Base-by-base conservation (phyloP, 2,113 vertebrate genomes). In the Serinus canaria region DNA sequence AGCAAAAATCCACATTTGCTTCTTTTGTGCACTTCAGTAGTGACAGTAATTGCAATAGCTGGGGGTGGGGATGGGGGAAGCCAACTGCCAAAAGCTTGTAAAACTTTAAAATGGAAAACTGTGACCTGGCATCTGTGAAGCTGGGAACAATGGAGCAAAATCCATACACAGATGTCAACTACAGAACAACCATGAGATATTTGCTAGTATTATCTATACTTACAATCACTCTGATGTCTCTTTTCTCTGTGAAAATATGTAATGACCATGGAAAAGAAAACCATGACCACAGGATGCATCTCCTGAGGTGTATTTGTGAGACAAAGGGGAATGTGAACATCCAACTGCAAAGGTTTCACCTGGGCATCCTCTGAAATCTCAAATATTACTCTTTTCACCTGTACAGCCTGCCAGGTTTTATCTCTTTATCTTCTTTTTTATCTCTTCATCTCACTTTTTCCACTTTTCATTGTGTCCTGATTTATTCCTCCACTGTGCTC, bases 1-100 rank as follows among this genome's bases (percentile, higher is more conserved):
- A 27, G 55, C 18, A 66, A 73, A 93, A 77, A 47, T 68, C 18
- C 55, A 52, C 27, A 60, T 77, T 84, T 87, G 41, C 30, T 69
- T 81, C 35, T 59, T 83, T n/a, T 35, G 10, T 0, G 0, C 10
- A 6, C 17, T 28, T 77, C 20, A 47, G 30, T 39, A 43, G 23
- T 24, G 35, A 46, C 33, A n/a, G 31, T 37, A 31, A 73, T 46
- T 41, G 33, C 28, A 35, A 10, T 5, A 60, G 10, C 9, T 67
- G 37, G 8, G 25, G 16, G 3, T 33, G 19, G 23, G 8, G 27
- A 28, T 0, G 0, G 10, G 9, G 13, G 33, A 53, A 43, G n/a
- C 3, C 43, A 31, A 25, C 8, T 73, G 30, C 25, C 33, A 68
- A 77, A 87, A 87, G 6, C 15, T 3, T 73, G 30, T 43, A 87